phyloP scores from a whole-genome alignment of 2,113 vertebrate species.

The Pelmatolapia mariae region DNA sequence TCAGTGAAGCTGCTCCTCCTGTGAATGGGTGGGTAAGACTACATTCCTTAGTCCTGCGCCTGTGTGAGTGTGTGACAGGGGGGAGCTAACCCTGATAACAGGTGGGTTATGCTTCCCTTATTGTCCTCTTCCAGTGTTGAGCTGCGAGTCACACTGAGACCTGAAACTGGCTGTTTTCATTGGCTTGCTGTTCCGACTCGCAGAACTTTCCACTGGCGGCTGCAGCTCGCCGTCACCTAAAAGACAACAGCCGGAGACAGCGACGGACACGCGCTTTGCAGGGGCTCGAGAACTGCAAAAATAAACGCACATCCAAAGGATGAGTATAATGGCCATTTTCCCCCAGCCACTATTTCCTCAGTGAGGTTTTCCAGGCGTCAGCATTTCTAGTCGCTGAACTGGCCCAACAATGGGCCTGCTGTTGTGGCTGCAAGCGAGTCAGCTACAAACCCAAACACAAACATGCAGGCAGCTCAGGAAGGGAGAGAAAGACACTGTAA shows the following conservation, averaged over 20 bases:
- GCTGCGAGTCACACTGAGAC: slow-evolving; percentile 23
- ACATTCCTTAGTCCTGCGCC: slow-evolving; percentile 50
- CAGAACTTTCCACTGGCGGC: slow-evolving; percentile 16
- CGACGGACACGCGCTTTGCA: neutral
- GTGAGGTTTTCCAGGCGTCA: slow-evolving; percentile 37
- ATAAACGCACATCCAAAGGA: neutral
- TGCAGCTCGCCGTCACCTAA: slow-evolving; percentile 21
- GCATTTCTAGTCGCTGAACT: slow-evolving; percentile 38
- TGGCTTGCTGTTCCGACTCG: neutral
- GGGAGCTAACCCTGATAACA: slow-evolving; percentile 60
- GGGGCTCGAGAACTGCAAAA: neutral
- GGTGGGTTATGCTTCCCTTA: slow-evolving; percentile 63
- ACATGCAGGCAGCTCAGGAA: slow-evolving; percentile 40
- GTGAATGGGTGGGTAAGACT: slow-evolving; percentile 25
- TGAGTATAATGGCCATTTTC: slow-evolving; percentile 4
- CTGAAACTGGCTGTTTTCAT: slow-evolving; percentile 19
- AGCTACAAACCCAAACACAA: slow-evolving; percentile 61
- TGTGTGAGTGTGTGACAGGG: slow-evolving; percentile 29
- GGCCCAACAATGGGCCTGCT: slow-evolving; percentile 55
- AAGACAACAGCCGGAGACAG: neutral
- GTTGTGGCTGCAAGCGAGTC: slow-evolving; percentile 32
- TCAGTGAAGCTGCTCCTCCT: slow-evolving; percentile 34
- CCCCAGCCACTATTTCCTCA: neutral
- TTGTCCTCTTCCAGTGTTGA: slow-evolving; percentile 36
- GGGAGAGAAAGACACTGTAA: slow-evolving; percentile 35